Conservation (phyloP, 2,888 invertebrate species). For the Odontocolon sp. region DNA sequence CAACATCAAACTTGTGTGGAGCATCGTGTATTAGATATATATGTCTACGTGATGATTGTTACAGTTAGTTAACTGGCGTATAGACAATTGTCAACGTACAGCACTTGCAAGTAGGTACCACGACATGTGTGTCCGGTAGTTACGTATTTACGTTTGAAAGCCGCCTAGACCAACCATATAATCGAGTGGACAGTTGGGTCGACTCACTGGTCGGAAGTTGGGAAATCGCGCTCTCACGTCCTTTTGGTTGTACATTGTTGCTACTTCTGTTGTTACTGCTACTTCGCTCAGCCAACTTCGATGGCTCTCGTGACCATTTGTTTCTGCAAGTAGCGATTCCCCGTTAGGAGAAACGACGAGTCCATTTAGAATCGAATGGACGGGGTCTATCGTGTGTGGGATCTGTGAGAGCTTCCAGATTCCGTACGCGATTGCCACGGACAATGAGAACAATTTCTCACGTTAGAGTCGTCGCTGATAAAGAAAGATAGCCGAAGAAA, state of each 20-base stretch:
- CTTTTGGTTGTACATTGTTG: not conserved
- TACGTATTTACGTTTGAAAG: not conserved
- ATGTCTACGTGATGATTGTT: not conserved
- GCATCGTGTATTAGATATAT: not conserved
- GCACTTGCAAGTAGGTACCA: not conserved
- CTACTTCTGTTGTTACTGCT: not conserved
- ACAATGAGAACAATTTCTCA: slow-evolving; percentile 28
- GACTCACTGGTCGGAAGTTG: slow-evolving; percentile 34
- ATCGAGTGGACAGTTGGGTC: slow-evolving; percentile 30
- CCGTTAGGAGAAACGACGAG: slow-evolving; percentile 25
- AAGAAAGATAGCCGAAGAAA: not conserved
- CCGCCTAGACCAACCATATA: slow-evolving; percentile 14
- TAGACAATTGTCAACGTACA: slow-evolving; percentile 17
- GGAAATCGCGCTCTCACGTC: slow-evolving; percentile 32
- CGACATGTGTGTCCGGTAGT: slow-evolving; percentile 36
- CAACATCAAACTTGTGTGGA: not conserved
- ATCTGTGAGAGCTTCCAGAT: slow-evolving; percentile 10
- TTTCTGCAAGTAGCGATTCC: slow-evolving; percentile 35
- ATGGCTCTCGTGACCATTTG: slow-evolving; percentile 40
- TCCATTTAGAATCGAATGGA: not conserved
- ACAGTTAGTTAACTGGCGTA: slow-evolving; percentile 8
- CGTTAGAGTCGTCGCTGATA: slow-evolving; percentile 21
- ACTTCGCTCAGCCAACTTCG: slow-evolving; percentile 18
- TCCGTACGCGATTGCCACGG: not conserved
- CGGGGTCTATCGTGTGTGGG: not conserved